Conservation (phyloP, 2,113 vertebrate species). For the Caracal caracal region DNA sequence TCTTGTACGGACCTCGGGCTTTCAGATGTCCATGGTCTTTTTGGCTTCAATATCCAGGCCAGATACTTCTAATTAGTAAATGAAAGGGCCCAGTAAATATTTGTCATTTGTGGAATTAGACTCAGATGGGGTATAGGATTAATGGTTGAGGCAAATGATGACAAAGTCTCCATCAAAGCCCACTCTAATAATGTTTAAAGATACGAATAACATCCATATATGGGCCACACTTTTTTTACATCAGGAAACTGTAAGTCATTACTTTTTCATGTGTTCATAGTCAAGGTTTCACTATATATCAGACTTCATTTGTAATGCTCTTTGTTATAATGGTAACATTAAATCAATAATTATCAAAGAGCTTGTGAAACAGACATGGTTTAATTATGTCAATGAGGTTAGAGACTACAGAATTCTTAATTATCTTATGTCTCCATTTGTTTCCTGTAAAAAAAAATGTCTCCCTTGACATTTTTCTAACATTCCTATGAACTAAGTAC, state of each 20-base stretch:
- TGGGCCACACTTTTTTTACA: neutral
- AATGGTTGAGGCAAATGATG: neutral
- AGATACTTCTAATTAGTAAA: neutral
- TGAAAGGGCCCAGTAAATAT: neutral
- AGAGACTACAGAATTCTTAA: neutral
- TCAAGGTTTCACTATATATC: neutral
- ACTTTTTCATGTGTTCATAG: neutral
- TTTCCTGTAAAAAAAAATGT: neutral
- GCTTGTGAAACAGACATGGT: neutral
- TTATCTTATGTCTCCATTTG: neutral
- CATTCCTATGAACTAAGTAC: neutral
- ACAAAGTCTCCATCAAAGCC: neutral
- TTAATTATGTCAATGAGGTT: neutral
- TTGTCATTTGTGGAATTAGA: neutral
- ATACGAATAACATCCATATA: neutral
- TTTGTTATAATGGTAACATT: neutral
- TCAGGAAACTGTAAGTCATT: neutral
- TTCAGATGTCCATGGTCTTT: neutral
- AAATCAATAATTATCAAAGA: neutral
- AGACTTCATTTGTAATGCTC: neutral
- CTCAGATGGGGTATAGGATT: neutral
- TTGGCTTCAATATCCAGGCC: neutral
- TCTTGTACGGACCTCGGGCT: neutral
- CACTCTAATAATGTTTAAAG: neutral
- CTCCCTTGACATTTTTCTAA: neutral